Evolutionary conservation across 2,888 invertebrate genomes (phyloP).

Genomic region (Abrostola triplasia): DNA sequence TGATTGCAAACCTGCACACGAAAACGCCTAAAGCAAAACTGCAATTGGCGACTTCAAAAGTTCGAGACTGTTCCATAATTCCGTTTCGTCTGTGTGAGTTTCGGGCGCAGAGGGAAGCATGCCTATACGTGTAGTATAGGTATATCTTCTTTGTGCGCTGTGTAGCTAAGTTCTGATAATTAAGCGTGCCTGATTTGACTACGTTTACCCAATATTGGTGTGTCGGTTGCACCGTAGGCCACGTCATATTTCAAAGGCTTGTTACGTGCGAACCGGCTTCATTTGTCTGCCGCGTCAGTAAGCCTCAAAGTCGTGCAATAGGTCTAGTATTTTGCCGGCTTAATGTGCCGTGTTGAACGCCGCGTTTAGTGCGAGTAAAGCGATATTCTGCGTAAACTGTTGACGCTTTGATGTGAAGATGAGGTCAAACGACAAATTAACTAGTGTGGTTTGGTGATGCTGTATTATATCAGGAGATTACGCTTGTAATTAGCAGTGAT

Average conservation of each 20-base stretch:
- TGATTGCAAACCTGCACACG: no score
- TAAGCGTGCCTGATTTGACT: constrained; percentile 6
- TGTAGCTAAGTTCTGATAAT: not conserved
- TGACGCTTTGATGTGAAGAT: not conserved
- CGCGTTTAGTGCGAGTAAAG: not conserved
- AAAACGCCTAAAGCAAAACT: no score
- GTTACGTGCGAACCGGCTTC: constrained; percentile 5
- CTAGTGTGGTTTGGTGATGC: no score
- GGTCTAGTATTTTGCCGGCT: constrained; percentile 18
- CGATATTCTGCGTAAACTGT: constrained; percentile 8
- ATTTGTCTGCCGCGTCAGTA: constrained; percentile 22
- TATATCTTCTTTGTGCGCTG: no score
- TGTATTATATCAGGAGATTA: no score
- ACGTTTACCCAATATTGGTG: constrained; percentile 9
- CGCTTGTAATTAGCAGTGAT: no score
- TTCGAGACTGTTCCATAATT: no score
- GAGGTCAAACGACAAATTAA: no score
- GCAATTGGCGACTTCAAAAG: no score
- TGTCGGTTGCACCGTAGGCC: constrained; percentile 19
- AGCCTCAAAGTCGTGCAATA: constrained; percentile 10
- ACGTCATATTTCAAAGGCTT: constrained; percentile 25
- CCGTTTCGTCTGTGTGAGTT: no score
- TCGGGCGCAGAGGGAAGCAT: no score
- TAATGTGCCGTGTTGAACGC: constrained; percentile 11
- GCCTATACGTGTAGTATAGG: no score